A percentile compares a stretch with the other conserved stretches of the same genome.
phyloP scores from a whole-genome alignment of 2,797 vertebrate species.

The Setipinna tenuifilis region DNA sequence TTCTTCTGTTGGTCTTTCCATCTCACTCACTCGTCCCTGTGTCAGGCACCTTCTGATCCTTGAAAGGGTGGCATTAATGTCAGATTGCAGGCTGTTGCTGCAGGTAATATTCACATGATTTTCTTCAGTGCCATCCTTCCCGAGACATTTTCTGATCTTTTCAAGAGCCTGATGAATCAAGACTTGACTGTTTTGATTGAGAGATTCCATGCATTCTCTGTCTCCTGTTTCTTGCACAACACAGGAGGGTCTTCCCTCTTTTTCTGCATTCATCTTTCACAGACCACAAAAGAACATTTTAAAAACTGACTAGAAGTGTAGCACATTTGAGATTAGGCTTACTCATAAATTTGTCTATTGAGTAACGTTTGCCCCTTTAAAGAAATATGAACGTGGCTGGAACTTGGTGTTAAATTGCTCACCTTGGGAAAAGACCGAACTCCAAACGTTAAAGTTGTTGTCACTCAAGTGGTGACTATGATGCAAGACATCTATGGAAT shows the following conservation, averaged over 20 bases:
- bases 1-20: not conserved
- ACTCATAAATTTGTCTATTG: too few species aligned
- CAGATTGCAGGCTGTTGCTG: not conserved
- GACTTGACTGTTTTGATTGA: not conserved
- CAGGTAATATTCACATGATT: not conserved
- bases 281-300: too few species aligned
- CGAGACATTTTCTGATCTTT: not conserved
- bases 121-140: not conserved
- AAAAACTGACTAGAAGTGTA: too few species aligned
- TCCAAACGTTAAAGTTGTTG: not conserved
- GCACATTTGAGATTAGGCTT: too few species aligned
- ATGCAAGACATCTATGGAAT: not conserved
- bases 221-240: not conserved
- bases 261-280: not conserved
- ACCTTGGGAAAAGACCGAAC: not conserved
- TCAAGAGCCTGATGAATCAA: not conserved
- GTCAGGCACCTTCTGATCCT: not conserved
- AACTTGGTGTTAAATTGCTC: not conserved
- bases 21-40: not conserved
- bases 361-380: too few species aligned
- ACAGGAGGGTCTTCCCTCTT: not conserved
- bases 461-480: not conserved
- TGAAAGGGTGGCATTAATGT: not conserved
- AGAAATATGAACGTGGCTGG: too few species aligned
- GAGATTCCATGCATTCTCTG: not conserved